These are phyloP conservation scores for Dendrolimus kikuchii DNA, from an alignment of 1,140 invertebrate genomes.

Conservation along the genomic window DNA sequence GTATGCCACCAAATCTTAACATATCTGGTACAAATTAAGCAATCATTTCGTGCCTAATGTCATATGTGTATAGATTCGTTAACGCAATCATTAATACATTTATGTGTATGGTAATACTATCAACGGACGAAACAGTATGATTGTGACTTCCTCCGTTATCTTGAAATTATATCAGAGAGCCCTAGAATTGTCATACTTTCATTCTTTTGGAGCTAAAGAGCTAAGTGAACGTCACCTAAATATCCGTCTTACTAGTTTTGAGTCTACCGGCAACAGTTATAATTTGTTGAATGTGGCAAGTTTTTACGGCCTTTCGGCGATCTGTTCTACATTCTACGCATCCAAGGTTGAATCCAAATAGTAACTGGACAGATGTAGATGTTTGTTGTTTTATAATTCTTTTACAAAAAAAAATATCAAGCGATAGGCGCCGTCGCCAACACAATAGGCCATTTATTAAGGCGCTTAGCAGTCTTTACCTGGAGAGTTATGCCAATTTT, in stretches of 20 bases:
- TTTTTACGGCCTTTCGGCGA: background rate
- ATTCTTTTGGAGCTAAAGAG: too few species aligned
- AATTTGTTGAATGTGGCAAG: background rate
- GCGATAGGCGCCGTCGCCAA: slow-evolving; percentile 35
- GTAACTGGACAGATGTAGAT: slow-evolving; percentile 23
- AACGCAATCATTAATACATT: too few species aligned
- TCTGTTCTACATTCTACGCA: slow-evolving; percentile 2
- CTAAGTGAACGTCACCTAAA: too few species aligned
- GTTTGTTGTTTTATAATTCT: slow-evolving; percentile 23
- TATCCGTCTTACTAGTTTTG: too few species aligned
- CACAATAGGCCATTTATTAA: slow-evolving; percentile 48
- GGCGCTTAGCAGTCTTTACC: slow-evolving; percentile 42
- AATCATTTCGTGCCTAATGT: slow-evolving; percentile 7
- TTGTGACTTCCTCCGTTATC: slow-evolving; percentile 1
- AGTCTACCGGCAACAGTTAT: too few species aligned
- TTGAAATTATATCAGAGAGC: background rate
- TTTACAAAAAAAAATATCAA: slow-evolving; percentile 23
- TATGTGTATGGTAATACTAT: too few species aligned
- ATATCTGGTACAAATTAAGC: slow-evolving; percentile 36
- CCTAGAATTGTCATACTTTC: too few species aligned
- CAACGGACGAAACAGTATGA: too few species aligned
- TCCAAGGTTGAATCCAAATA: slow-evolving; percentile 8
- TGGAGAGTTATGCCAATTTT: slow-evolving; percentile 43
- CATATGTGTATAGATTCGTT: background rate
- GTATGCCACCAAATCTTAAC: slow-evolving; percentile 43